Conservation (phyloP, 2,113 vertebrate species). For the Sigmodon hispidus region DNA sequence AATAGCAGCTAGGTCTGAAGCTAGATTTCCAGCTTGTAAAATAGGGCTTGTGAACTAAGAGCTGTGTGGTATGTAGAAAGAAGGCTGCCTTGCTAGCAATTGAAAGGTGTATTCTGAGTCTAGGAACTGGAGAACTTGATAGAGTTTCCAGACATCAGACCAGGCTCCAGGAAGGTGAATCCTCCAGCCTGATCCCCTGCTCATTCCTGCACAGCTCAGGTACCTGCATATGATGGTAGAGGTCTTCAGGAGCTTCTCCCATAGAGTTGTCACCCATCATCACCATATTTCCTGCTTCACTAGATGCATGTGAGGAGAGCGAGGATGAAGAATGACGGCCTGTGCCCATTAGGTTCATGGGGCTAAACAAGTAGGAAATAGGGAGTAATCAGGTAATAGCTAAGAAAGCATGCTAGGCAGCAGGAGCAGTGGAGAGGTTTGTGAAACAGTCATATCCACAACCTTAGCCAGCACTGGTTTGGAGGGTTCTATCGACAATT, state of each 20-base stretch:
- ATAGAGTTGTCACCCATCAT: conserved; percentile 92
- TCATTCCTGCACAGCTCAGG: neutral
- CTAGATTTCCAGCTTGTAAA: conserved; percentile 35
- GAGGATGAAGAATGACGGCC: conserved; percentile 96
- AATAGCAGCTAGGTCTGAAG: neutral
- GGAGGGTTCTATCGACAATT: neutral
- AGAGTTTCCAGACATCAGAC: neutral
- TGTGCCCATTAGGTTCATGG: conserved; percentile 93
- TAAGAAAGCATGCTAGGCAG: neutral
- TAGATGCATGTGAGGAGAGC: conserved; percentile 96
- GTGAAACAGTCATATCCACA: neutral
- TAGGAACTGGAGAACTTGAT: neutral
- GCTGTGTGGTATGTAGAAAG: neutral
- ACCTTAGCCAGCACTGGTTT: neutral
- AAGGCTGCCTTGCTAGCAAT: neutral
- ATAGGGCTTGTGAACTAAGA: neutral
- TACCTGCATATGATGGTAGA: conserved; percentile 96
- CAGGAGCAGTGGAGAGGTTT: neutral
- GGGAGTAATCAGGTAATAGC: conserved; percentile 56
- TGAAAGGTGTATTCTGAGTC: neutral
- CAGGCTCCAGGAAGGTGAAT: neutral
- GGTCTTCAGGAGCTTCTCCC: conserved; percentile 93
- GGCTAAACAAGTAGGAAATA: conserved; percentile 86
- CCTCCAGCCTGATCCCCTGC: neutral
- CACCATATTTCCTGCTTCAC: conserved; percentile 93